These are phyloP conservation scores for Plagodis pulveraria DNA, from an alignment of 2,888 invertebrate species.

Conservation along the genomic window DNA sequence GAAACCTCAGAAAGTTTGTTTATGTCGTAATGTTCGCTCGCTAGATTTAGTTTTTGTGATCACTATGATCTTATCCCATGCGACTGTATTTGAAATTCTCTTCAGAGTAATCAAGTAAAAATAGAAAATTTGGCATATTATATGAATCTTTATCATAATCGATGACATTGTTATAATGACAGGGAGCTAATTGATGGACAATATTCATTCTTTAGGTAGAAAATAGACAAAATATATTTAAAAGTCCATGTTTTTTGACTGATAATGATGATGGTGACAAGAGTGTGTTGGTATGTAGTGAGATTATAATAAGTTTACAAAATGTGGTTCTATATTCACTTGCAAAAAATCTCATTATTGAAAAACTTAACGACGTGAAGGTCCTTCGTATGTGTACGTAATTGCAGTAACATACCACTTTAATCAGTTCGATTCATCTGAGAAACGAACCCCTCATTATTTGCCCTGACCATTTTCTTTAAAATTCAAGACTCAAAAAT, in stretches of 20 bases:
- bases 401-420: conserved; percentile 28
- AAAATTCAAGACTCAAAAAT: conserved; percentile 53
- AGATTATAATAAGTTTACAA: too few relatives aligned
- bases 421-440: conserved; percentile 32
- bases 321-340: neutral
- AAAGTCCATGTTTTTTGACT: too few relatives aligned
- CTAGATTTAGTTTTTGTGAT: conserved; percentile 9
- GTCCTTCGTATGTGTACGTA: conserved; percentile 25
- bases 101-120: too few relatives aligned
- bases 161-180: too few relatives aligned
- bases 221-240: too few relatives aligned
- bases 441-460: conserved; percentile 41
- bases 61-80: conserved; percentile 19
- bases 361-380: conserved; percentile 18
- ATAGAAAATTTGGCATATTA: too few relatives aligned
- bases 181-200: too few relatives aligned
- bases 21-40: conserved; percentile 13
- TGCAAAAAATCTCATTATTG: conserved; percentile 7
- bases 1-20: conserved; percentile 32
- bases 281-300: too few relatives aligned
- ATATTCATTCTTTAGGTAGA: too few relatives aligned
- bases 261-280: too few relatives aligned
- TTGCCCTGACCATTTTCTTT: conserved; percentile 42
- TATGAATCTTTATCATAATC: too few relatives aligned
- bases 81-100: conserved; percentile 12